phyloP scores from a whole-genome alignment of 1,140 invertebrate species.

The Choristoneura fumiferana region DNA sequence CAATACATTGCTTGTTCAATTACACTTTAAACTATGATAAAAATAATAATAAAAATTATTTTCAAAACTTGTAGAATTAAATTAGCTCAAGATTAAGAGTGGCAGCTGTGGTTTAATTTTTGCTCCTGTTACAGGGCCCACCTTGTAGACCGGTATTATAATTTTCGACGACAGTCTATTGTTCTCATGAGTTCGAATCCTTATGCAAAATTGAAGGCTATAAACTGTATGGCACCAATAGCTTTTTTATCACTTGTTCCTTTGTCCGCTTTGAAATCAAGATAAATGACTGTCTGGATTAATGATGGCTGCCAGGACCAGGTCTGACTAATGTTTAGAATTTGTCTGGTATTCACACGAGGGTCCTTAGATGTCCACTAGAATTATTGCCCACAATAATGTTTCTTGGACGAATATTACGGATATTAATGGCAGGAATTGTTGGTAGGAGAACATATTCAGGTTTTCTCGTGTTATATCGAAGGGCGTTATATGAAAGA shows the following conservation, averaged over 20 bases:
- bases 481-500: too few relatives aligned
- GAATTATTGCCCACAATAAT: constrained; percentile 14
- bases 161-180: too few relatives aligned
- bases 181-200: background rate
- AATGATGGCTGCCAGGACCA: constrained; percentile 36
- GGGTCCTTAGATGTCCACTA: constrained; percentile 11
- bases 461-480: too few relatives aligned
- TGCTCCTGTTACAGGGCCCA: too few relatives aligned
- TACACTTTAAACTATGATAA: too few relatives aligned
- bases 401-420: constrained; percentile 13
- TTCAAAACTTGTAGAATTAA: too few relatives aligned
- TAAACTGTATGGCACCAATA: constrained; percentile 1
- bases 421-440: constrained; percentile 1
- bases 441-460: too few relatives aligned
- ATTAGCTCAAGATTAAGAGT: too few relatives aligned
- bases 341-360: constrained; percentile 24
- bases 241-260: constrained; percentile 15
- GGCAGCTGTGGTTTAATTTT: too few relatives aligned
- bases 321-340: constrained; percentile 37
- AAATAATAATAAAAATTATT: too few relatives aligned
- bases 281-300: constrained; percentile 38
- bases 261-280: constrained; percentile 23
- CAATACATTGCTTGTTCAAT: too few relatives aligned
- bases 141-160: too few relatives aligned
- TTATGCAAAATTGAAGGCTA: constrained; percentile 1